Conservation (phyloP, 2,797 vertebrate genomes). For the Sebastes matsubarae region DNA sequence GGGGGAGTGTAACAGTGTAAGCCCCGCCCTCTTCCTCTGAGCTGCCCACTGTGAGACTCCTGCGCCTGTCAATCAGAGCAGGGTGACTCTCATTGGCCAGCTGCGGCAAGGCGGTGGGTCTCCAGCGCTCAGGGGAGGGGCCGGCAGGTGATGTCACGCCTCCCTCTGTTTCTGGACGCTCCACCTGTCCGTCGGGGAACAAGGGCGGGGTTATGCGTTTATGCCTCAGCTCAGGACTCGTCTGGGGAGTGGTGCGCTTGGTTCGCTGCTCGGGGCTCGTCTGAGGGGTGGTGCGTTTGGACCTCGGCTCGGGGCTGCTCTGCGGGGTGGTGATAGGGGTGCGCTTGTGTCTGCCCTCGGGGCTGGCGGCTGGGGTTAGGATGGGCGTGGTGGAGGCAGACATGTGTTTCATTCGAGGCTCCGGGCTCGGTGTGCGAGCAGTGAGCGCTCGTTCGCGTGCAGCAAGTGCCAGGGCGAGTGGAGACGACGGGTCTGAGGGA, state of each 20-base stretch:
- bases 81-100: slow-evolving; percentile 70
- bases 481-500: slow-evolving; percentile 90
- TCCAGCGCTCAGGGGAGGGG: slow-evolving; percentile 84
- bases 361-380: slow-evolving; percentile 81
- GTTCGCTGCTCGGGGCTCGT: slow-evolving; percentile 73
- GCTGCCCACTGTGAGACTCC: slow-evolving; percentile 91
- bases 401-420: slow-evolving; percentile 69
- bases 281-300: slow-evolving; percentile 77
- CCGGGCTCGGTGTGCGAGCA: slow-evolving; percentile 80
- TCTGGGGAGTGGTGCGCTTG: slow-evolving; percentile 76
- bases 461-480: slow-evolving; percentile 95
- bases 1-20: slow-evolving; percentile 92
- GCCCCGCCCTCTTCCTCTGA: slow-evolving; percentile 96
- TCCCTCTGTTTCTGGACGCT: slow-evolving; percentile 88
- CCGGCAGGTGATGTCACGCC: slow-evolving; percentile 88
- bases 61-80: slow-evolving; percentile 70
- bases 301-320: slow-evolving; percentile 75
- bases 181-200: slow-evolving; percentile 84
- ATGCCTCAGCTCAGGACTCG: slow-evolving; percentile 86
- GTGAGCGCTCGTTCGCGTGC: slow-evolving; percentile 95
- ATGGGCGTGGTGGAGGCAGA: slow-evolving; percentile 74
- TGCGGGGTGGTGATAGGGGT: slow-evolving; percentile 75
- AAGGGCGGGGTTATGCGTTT: slow-evolving; percentile 74
- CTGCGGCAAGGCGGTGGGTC: slow-evolving; percentile 66
- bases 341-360: slow-evolving; percentile 85